Evolutionary conservation across 2,888 invertebrate genomes (phyloP), one percentile per base, ranked within the genome.

Genomic region (Acrobasis consociella): DNA sequence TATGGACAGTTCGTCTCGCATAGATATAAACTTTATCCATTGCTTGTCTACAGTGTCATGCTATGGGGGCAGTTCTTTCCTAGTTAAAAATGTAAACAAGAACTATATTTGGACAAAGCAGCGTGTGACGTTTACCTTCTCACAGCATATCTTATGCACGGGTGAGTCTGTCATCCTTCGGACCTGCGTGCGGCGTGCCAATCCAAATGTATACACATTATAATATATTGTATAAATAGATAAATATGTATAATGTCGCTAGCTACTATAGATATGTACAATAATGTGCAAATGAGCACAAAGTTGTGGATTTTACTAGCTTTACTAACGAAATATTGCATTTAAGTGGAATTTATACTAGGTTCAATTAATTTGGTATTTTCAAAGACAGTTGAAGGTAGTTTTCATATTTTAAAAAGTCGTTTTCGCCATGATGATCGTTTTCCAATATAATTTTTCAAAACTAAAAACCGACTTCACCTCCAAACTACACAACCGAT

Each of bases 81-180:
- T 31, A 31, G 5, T 31, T 31, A 49, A 49, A 15, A 49, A 1
- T 49, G 9, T 15, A 1, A 49, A 9, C 7, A 49, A 42, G 39
- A 64, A 59, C 56, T 42, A 62, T 51, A 64, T 50, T 61, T 61
- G 52, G 64, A n/a, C 62, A 69, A 67, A 67, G 13, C 5, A 9
- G 49, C 42, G 9, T 56, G 13, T 17, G 17, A 31, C 49, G 75
- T 81, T 93, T 94, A 94, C 94, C 94, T 94, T 93, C 72, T 87
- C 86, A 81, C 93, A 93, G 93, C 93, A 93, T 80, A 93, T 86
- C 85, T 89, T 93, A 89, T 93, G 94, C 77, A 93, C 81, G 59
- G 86, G 86, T 68, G 89, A 85, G 62, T 83, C 78, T 61, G 81
- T 80, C 79, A 82, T 81, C 85, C 86, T 71, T 67, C 75, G 78